Percentiles rank a stretch among this genome's conserved stretches.
Conservation (phyloP, 2,888 invertebrate genomes). For the Xanthorhoe designata region DNA sequence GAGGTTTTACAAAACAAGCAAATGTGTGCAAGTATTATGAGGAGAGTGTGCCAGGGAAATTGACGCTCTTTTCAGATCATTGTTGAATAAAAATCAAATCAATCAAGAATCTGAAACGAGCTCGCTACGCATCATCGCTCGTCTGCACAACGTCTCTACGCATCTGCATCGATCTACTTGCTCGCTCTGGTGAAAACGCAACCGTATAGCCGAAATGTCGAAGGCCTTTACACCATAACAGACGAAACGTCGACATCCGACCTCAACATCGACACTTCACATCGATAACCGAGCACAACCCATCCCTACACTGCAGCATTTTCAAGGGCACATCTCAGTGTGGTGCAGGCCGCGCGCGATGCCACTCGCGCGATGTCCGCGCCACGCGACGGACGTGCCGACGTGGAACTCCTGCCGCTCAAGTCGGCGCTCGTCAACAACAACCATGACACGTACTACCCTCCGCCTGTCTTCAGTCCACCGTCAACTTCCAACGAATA, state of each 20-base stretch:
- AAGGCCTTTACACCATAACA: too few species aligned
- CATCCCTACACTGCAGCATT: constrained; percentile 70
- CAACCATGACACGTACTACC: constrained; percentile 75
- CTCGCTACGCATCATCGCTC: too few species aligned
- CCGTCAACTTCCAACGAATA: constrained; percentile 78
- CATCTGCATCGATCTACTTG: too few species aligned
- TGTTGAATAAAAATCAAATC: too few species aligned
- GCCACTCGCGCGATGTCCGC: constrained; percentile 71
- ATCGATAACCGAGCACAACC: constrained; percentile 5
- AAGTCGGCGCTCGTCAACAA: constrained; percentile 79
- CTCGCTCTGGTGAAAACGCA: too few species aligned
- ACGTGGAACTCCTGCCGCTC: constrained; percentile 77
- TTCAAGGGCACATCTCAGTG: constrained; percentile 71
- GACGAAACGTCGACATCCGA: neutral
- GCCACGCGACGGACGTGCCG: constrained; percentile 70
- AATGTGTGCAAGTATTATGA: too few species aligned
- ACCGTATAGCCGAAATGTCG: too few species aligned
- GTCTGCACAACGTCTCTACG: too few species aligned
- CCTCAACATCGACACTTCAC: neutral
- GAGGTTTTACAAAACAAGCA: too few species aligned
- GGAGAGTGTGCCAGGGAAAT: too few species aligned
- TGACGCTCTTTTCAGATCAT: too few species aligned
- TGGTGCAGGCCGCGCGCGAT: constrained; percentile 67
- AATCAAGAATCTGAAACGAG: too few species aligned
- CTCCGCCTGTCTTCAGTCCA: constrained; percentile 63